Conservation (phyloP, 2,888 invertebrate genomes). For the Amorpha juglandis region DNA sequence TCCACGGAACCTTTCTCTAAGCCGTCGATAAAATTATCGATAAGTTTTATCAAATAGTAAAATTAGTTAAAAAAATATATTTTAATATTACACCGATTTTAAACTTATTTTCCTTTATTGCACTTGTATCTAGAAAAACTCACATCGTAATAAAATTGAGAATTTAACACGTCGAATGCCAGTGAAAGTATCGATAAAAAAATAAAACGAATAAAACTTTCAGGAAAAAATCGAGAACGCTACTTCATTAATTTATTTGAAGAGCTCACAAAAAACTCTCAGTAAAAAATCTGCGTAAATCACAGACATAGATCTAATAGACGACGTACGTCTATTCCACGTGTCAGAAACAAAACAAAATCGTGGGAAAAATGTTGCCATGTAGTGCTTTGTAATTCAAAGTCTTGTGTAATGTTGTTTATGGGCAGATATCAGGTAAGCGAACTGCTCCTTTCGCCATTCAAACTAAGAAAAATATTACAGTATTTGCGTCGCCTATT, state of each 20-base stretch:
- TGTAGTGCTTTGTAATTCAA: too few species aligned
- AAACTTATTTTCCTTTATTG: background rate
- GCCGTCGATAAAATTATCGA: conserved; percentile 2
- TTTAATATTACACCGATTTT: background rate
- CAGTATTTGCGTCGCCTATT: too few species aligned
- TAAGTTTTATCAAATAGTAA: background rate
- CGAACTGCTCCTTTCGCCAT: too few species aligned
- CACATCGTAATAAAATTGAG: background rate
- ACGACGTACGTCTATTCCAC: too few species aligned
- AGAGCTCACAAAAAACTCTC: background rate
- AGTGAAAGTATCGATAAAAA: background rate
- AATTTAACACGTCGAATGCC: background rate
- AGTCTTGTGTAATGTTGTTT: too few species aligned
- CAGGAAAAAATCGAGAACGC: background rate
- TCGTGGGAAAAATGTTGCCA: too few species aligned
- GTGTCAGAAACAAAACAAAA: too few species aligned
- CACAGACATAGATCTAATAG: too few species aligned
- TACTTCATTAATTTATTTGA: background rate
- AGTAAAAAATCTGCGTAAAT: background rate
- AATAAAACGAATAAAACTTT: background rate
- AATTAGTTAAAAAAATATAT: background rate
- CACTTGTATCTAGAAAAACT: background rate
- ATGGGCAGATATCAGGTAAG: too few species aligned
- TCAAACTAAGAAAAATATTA: too few species aligned
- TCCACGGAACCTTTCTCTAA: conserved; percentile 17